Conservation (phyloP, 2,888 invertebrate genomes). For the Biston betularia region DNA sequence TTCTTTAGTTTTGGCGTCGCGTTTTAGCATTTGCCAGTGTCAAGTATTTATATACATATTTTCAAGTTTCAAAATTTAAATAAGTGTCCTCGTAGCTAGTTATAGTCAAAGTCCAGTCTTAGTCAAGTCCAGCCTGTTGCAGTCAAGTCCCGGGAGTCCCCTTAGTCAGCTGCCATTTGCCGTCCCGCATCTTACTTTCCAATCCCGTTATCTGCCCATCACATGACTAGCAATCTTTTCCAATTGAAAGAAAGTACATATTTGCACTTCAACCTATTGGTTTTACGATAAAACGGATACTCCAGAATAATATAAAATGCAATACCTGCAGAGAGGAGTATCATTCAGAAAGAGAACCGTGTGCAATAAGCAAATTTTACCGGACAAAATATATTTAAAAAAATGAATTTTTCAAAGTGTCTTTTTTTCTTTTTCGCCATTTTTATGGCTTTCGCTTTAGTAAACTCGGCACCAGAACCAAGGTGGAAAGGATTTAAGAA, state of each 20-base stretch:
- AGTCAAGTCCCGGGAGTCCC: no score
- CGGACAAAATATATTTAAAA: conserved; percentile 14
- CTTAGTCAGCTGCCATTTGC: no score
- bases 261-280: conserved; percentile 6
- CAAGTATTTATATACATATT: no score
- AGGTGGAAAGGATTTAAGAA: conserved; percentile 65
- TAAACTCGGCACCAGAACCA: conserved; percentile 56
- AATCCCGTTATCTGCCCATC: not conserved
- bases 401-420: conserved; percentile 61
- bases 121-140: no score
- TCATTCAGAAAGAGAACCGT: not conserved
- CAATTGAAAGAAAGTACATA: not conserved
- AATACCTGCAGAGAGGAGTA: not conserved
- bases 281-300: conserved; percentile 10
- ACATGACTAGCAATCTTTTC: not conserved
- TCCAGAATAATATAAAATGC: conserved; percentile 15
- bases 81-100: no score
- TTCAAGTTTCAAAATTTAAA: no score
- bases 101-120: no score
- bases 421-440: conserved; percentile 59
- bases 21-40: no score
- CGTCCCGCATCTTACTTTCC: no score
- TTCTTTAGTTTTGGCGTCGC: no score
- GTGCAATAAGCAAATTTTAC: not conserved
- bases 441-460: conserved; percentile 51